A percentile compares a stretch with the other conserved stretches of the same genome.
Evolutionary conservation across 2,113 vertebrate species (phyloP).

Genomic region (Nymphicus hollandicus): DNA sequence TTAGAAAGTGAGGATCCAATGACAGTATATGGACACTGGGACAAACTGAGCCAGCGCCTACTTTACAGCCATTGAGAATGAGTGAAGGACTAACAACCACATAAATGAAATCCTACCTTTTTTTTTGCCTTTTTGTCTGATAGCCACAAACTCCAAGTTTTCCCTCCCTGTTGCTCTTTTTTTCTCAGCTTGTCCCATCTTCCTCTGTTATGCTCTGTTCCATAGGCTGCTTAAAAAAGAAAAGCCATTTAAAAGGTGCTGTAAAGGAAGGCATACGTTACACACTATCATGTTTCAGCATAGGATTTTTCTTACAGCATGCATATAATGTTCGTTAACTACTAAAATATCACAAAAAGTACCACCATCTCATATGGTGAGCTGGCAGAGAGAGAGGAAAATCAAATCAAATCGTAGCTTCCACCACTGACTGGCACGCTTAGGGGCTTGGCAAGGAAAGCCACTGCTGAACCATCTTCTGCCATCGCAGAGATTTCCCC

Average conservation of each 20-base stretch:
- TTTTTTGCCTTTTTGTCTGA: neutral
- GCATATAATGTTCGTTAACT: neutral
- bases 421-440: neutral
- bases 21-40: neutral
- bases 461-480: neutral
- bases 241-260: neutral
- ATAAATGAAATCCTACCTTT: neutral
- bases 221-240: neutral
- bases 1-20: neutral
- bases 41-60: neutral
- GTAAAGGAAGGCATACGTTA: neutral
- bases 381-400: neutral
- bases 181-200: neutral
- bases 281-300: neutral
- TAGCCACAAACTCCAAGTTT: neutral
- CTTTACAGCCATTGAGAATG: fast-evolving
- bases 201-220: neutral
- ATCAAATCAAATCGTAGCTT: neutral
- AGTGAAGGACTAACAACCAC: neutral
- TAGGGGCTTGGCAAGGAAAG: neutral
- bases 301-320: neutral
- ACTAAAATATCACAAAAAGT: neutral
- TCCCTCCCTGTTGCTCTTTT: neutral
- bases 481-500: neutral
- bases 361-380: neutral